Percentiles rank a stretch among this genome's conserved stretches.
These are phyloP conservation scores for Ophion slaviceki DNA, from an alignment of 2,888 invertebrate species.

Conservation along the genomic window DNA sequence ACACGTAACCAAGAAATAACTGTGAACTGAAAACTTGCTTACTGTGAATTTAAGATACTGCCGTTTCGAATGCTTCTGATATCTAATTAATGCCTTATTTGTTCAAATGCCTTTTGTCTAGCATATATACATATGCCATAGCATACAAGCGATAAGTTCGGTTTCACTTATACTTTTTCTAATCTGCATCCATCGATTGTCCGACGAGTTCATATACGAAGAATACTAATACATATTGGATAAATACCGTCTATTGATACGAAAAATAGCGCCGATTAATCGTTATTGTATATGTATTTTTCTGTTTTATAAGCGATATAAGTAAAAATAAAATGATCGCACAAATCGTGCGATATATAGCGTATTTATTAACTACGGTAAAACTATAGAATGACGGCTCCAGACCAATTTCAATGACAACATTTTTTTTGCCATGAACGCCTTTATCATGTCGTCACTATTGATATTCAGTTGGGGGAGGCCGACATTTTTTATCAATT, in stretches of 20 bases:
- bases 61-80: neutral
- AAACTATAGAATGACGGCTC: too few species aligned
- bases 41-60: neutral
- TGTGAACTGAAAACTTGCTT: neutral
- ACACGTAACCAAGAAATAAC: neutral
- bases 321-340: slow-evolving; percentile 11
- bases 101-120: neutral
- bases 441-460: too few species aligned
- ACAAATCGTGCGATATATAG: neutral
- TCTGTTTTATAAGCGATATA: neutral
- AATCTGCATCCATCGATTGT: neutral
- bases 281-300: neutral
- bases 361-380: too few species aligned
- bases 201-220: too few species aligned
- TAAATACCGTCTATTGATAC: neutral
- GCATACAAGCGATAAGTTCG: neutral
- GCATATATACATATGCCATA: neutral
- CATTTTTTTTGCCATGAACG: too few species aligned
- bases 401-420: too few species aligned
- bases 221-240: neutral
- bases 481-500: too few species aligned
- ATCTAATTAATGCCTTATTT: neutral
- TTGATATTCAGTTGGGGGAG: too few species aligned
- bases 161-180: neutral
- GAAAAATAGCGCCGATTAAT: slow-evolving; percentile 29